Base-by-base conservation (phyloP, 2,113 vertebrate genomes). In the Ciconia boyciana region DNA sequence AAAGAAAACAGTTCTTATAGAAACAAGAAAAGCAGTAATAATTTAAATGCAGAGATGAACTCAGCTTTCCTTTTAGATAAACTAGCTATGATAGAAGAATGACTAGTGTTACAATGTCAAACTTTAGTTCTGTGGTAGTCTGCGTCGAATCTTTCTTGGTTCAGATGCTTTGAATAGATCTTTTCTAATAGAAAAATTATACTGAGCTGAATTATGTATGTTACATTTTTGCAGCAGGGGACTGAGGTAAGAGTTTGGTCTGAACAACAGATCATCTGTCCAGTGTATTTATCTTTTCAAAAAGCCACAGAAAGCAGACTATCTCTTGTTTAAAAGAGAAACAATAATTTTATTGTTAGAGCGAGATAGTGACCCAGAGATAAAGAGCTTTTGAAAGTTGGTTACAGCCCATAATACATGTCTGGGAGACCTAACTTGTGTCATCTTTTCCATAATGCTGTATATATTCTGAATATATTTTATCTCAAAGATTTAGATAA, bases 281-380 rank as follows among this genome's bases (percentile, higher is more conserved):
- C 49, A 34, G 25, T 80, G 16, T 85, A 83, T 84, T 95, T 94
- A n/a, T 86, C 62, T 77, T 86, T 74, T 60, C 39, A 65, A 66
- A 92, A 87, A 72, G 24, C 18, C 36, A 31, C 43, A 81, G 80
- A 92, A 90, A 91, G 62, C 54, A 85, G 62, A 44, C 41, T 87
- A 8, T 87, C 49, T 89, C 16, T 22, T 94, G 36, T 36, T 90
- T 93, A 49, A 77, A 87, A 93, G 58, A 80, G 62, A 88, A 93
- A 93, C 92, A 94, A 31, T 87, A 62, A 66, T 89, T 89, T 85
- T 58, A 43, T 89, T 87, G 70, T 94, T 90, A 51, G 9, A 80
- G 21, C 2, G 1, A 69, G 89, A 83, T 72, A 87, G 17, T 75
- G 62, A 44, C 36, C 22, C 24, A 49, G 19, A 89, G 87, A 90